Conservation (phyloP, 2,113 vertebrate species). For the Tachuris rubrigastra region DNA sequence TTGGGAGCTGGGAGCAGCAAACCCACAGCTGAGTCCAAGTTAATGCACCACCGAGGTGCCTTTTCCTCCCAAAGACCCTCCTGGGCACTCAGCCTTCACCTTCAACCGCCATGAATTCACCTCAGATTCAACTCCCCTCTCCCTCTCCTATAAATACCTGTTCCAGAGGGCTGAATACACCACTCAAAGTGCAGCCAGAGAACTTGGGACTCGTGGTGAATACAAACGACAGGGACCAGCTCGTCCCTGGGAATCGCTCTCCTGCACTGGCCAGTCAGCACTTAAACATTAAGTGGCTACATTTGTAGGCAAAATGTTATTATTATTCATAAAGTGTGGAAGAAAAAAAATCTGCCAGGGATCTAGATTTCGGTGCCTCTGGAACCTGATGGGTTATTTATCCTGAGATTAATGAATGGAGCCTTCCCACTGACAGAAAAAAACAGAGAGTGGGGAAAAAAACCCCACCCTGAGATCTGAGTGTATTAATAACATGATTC, state of each 20-base stretch:
- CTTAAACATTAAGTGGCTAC: neutral
- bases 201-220: neutral
- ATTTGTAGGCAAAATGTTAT: neutral
- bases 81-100: neutral
- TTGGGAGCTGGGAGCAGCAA: neutral
- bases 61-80: neutral
- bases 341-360: neutral
- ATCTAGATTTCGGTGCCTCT: neutral
- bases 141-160: neutral
- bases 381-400: slow-evolving; percentile 23
- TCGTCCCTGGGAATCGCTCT: neutral
- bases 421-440: neutral
- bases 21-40: neutral
- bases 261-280: neutral
- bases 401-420: slow-evolving; percentile 12
- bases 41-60: neutral
- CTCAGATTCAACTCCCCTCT: neutral
- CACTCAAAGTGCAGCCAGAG: neutral
- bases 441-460: neutral
- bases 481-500: slow-evolving; percentile 27
- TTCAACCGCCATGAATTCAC: neutral
- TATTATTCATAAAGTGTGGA: slow-evolving; percentile 10
- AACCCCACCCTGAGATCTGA: neutral
- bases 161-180: neutral
- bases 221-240: neutral